phyloP scores from a whole-genome alignment of 2,113 vertebrate genomes.

The Okapia johnstoni region DNA sequence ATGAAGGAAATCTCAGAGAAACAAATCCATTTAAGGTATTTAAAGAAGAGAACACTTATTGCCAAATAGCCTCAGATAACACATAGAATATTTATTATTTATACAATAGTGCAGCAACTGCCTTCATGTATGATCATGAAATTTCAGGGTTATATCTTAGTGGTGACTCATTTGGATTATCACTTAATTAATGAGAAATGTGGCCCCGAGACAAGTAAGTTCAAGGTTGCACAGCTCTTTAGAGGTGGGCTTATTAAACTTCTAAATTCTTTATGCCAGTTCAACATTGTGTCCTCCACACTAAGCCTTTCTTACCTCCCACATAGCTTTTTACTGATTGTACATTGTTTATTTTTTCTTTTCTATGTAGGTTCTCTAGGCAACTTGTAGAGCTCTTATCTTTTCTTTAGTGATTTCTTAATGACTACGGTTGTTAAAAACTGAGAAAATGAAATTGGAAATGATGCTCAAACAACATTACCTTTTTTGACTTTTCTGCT shows the following conservation, averaged over 20 bases:
- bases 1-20: background rate
- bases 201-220: background rate
- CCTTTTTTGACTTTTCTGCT: constrained; percentile 51
- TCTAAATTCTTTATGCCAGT: background rate
- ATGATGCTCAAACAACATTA: constrained; percentile 28
- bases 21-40: background rate
- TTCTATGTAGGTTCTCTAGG: background rate
- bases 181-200: background rate
- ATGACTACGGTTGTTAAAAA: constrained; percentile 47
- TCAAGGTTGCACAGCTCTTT: background rate
- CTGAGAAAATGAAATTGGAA: constrained; percentile 44
- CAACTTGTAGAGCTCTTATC: constrained; percentile 42
- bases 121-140: background rate
- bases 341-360: background rate
- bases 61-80: background rate
- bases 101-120: background rate
- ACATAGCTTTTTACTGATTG: background rate
- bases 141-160: background rate
- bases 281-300: background rate
- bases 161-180: background rate
- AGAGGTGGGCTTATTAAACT: background rate
- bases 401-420: constrained; percentile 47
- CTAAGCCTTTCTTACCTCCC: background rate
- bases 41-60: background rate
- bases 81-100: background rate